Evolutionary conservation across 2,113 vertebrate genomes (phyloP).

Genomic region (Fregata magnificens): DNA sequence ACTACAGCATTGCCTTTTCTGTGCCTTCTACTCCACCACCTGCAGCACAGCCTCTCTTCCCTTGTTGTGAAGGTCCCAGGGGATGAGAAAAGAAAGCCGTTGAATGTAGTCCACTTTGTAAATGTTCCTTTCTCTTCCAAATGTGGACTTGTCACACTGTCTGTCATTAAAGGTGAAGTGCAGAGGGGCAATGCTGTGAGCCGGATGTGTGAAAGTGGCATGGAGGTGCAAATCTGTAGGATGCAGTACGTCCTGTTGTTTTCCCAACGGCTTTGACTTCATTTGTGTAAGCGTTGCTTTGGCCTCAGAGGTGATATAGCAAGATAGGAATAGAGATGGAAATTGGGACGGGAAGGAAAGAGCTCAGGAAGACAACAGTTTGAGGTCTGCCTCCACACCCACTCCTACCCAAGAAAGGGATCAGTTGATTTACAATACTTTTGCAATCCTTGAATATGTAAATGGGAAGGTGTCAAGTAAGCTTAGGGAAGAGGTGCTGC

Average conservation of each 20-base stretch:
- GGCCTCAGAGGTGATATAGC: neutral
- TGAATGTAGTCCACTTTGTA: neutral
- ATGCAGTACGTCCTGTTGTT: neutral
- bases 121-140: neutral
- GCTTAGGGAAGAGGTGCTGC: neutral
- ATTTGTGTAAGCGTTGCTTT: neutral
- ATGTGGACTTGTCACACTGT: neutral
- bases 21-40: neutral
- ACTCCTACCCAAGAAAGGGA: neutral
- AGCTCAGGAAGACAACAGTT: neutral
- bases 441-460: neutral
- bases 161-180: neutral
- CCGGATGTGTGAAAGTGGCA: neutral
- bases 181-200: neutral
- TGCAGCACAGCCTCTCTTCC: neutral
- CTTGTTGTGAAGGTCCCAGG: neutral
- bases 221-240: neutral
- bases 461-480: neutral
- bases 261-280: neutral
- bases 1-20: neutral
- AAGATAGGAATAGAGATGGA: neutral
- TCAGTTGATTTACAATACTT: neutral
- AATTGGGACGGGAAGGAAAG: neutral
- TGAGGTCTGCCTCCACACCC: neutral
- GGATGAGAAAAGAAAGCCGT: neutral